Conservation (phyloP, 2,113 vertebrate species). For the Heliornis fulica region DNA sequence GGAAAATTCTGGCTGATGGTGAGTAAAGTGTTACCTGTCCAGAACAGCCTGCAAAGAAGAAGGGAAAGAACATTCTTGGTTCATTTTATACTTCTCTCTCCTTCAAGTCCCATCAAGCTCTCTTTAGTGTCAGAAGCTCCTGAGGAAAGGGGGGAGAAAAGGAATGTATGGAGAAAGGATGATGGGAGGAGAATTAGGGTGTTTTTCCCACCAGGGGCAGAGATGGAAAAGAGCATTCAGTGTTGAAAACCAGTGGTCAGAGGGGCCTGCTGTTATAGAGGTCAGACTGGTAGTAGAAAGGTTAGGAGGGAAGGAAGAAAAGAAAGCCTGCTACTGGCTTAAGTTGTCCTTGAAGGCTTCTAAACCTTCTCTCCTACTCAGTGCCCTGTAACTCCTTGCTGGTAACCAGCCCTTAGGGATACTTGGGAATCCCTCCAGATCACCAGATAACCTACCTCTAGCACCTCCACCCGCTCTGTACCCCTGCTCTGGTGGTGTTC, state of each 20-base stretch:
- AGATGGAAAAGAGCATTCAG: neutral
- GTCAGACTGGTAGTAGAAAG: neutral
- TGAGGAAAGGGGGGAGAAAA: neutral
- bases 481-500: neutral
- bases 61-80: neutral
- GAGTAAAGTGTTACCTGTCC: neutral
- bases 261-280: fast-evolving
- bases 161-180: neutral
- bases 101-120: neutral
- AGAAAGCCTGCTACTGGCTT: neutral
- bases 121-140: neutral
- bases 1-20: neutral
- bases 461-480: neutral
- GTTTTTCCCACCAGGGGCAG: neutral
- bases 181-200: neutral
- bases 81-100: neutral
- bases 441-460: neutral
- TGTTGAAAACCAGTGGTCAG: neutral
- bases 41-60: neutral
- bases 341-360: fast-evolving
- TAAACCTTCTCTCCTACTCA: neutral
- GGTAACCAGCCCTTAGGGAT: neutral
- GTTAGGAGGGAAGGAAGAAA: neutral
- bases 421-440: neutral
- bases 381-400: neutral